A percentile compares a stretch with the other conserved stretches of the same genome.
These are phyloP conservation scores for Psix sp. DNA, from an alignment of 1,140 invertebrate genomes.

Conservation along the genomic window DNA sequence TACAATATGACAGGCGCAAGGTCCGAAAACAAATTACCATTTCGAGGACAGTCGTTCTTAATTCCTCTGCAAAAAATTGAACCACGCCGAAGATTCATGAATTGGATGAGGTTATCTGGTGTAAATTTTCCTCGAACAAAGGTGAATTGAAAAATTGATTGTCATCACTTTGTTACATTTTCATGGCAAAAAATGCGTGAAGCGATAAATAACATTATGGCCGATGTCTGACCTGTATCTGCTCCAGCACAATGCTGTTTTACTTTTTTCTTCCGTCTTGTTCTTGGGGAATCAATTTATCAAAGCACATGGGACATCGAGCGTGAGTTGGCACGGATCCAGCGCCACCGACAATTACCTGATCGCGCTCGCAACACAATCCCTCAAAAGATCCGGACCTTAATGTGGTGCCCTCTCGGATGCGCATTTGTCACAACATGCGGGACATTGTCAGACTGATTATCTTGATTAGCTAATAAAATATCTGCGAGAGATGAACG, in stretches of 20 bases:
- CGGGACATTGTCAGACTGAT: constrained; percentile 37
- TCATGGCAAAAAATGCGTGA: too few relatives aligned
- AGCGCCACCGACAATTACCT: constrained; percentile 33
- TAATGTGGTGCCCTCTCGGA: constrained; percentile 13
- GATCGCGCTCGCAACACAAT: constrained; percentile 34
- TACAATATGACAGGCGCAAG: too few relatives aligned
- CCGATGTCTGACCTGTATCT: too few relatives aligned
- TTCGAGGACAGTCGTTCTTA: too few relatives aligned
- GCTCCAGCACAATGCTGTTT: background rate
- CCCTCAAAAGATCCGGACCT: constrained; percentile 21
- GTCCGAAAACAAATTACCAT: too few relatives aligned
- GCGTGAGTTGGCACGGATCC: constrained; percentile 24
- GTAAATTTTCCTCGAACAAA: too few relatives aligned
- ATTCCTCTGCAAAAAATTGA: too few relatives aligned
- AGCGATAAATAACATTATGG: too few relatives aligned
- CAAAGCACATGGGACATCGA: constrained; percentile 40
- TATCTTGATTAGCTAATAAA: constrained; percentile 41
- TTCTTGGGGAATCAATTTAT: constrained; percentile 35
- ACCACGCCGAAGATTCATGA: too few relatives aligned
- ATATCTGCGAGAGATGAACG: constrained; percentile 10
- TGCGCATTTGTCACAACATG: constrained; percentile 22
- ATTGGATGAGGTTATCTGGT: too few relatives aligned
- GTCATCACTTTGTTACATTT: too few relatives aligned
- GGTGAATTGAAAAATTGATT: too few relatives aligned
- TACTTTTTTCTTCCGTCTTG: constrained; percentile 11